Evolutionary conservation across 2,888 invertebrate genomes (phyloP), one percentile per base, ranked within the genome.

Genomic region (Limnephilus rhombicus): DNA sequence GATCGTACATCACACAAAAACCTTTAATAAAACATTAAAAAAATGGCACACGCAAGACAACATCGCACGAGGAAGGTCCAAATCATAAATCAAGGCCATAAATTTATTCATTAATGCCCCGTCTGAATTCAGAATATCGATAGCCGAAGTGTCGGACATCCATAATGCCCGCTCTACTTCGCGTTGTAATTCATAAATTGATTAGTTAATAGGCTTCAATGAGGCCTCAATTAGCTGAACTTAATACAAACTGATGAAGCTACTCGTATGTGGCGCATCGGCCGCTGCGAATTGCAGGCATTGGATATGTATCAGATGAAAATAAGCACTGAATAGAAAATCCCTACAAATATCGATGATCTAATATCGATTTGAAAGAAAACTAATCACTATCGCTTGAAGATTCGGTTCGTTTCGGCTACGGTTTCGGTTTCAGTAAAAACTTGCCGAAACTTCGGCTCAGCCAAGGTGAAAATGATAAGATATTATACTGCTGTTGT

Each of bases 181-280:
- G 37, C 83, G 11, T 37, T 24, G 83, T 34, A 18, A 83, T 68
- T 68, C 86, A 86, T 86, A n/a, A 29, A 86, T 86, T 86, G 86
- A 86, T 86, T 49, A 24, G 12, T 68, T 68, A 68, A 37, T 45
- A 41, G 85, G 45, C 49, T 86, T 86, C 86, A 86, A 86, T 86
- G 49, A 86, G 12, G n/a, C 45, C 45, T 86, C 86, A 86, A 86
- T 86, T 45, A 86, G n/a, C 86, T 41, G n/a, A 86, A 86, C 86
- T 11, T n/a, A n/a, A 86, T 45, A n/a, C 68, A 68, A 49, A 49
- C 86, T n/a, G 4, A 49, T 49, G n/a, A 85, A 85, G 29, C 4
- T 24, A 37, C 37, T 18, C 45, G 24, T 15, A 15, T n/a, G 86
- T 83, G 83, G n/a, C 37, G 83, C 34, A 83, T 37, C 24, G 83